Evolutionary conservation across 1,140 invertebrate genomes (phyloP).

Genomic region (Galendromus occidentalis): DNA sequence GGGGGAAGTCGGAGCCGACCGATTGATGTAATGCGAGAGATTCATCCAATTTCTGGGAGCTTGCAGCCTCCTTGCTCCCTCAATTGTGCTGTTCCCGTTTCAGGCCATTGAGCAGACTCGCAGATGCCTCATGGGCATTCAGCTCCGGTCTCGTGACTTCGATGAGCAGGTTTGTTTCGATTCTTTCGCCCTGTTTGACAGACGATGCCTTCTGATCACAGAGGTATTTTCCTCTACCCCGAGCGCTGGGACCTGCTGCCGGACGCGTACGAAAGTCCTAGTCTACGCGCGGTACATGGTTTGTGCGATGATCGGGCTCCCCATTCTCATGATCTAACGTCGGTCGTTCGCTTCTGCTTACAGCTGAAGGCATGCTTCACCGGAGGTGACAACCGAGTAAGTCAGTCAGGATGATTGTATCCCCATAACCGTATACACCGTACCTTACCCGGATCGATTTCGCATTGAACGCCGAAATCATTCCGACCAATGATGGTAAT

Average conservation of each 20-base stretch:
- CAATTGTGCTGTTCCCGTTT: no score
- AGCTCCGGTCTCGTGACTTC: not conserved
- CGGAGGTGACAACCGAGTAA: not conserved
- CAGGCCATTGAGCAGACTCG: conserved; percentile 5
- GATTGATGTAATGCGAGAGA: no score
- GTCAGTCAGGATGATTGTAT: not conserved
- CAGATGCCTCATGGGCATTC: not conserved
- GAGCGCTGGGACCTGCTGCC: no score
- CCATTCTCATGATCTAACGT: no score
- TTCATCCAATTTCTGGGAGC: no score
- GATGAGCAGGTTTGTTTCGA: not conserved
- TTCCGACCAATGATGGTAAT: not conserved
- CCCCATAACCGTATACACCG: not conserved
- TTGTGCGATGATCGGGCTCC: no score
- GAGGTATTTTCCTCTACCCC: no score
- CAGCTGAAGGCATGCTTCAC: conserved; percentile 3
- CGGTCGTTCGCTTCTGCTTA: not conserved
- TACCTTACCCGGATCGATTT: not conserved
- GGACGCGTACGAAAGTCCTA: no score
- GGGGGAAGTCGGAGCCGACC: not conserved
- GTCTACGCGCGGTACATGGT: no score
- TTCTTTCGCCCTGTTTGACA: no score
- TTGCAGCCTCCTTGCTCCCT: no score
- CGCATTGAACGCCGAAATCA: not conserved
- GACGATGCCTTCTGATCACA: no score